Evolutionary conservation across 1,140 invertebrate genomes (phyloP).

Genomic region (Drosophila obscura): DNA sequence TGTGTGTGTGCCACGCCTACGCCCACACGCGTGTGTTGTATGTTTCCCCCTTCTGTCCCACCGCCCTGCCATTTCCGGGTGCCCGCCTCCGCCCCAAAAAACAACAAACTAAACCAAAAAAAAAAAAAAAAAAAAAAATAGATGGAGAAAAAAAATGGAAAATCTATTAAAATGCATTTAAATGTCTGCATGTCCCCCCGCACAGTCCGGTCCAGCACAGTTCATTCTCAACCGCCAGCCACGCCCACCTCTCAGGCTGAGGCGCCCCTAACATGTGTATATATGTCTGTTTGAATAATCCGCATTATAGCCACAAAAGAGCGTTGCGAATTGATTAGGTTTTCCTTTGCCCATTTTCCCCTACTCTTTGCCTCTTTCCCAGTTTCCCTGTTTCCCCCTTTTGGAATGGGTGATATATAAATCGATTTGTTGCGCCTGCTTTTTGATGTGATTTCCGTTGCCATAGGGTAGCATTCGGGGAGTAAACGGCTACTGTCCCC

Average conservation of each 20-base stretch:
- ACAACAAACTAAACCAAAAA: slow-evolving; percentile 1
- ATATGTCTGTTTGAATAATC: slow-evolving; percentile 12
- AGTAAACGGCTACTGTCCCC: neutral
- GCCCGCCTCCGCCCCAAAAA: slow-evolving; percentile 5
- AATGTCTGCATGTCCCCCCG: slow-evolving; percentile 50
- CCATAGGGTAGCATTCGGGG: slow-evolving; percentile 20
- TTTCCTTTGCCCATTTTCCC: slow-evolving; percentile 37
- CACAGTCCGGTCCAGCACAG: neutral
- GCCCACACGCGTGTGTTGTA: slow-evolving; percentile 17
- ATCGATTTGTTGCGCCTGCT: slow-evolving; percentile 70
- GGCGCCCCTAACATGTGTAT: slow-evolving; percentile 11
- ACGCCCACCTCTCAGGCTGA: slow-evolving; percentile 39
- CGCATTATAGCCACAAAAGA: slow-evolving; percentile 56
- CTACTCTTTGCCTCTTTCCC: slow-evolving; percentile 4
- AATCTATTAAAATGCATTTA: slow-evolving; percentile 75
- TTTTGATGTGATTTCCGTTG: slow-evolving; percentile 55
- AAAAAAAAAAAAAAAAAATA: neutral
- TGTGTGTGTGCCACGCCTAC: slow-evolving; percentile 40
- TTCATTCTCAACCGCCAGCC: slow-evolving; percentile 2
- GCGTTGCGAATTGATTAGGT: slow-evolving; percentile 68
- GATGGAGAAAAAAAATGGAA: slow-evolving; percentile 17
- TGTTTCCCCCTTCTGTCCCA: slow-evolving; percentile 41
- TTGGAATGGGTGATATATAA: slow-evolving; percentile 14
- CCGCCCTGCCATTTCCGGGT: no score
- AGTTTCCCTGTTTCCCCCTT: neutral